Conservation (phyloP, 1,140 invertebrate genomes). For the Polypedilum pembai region DNA sequence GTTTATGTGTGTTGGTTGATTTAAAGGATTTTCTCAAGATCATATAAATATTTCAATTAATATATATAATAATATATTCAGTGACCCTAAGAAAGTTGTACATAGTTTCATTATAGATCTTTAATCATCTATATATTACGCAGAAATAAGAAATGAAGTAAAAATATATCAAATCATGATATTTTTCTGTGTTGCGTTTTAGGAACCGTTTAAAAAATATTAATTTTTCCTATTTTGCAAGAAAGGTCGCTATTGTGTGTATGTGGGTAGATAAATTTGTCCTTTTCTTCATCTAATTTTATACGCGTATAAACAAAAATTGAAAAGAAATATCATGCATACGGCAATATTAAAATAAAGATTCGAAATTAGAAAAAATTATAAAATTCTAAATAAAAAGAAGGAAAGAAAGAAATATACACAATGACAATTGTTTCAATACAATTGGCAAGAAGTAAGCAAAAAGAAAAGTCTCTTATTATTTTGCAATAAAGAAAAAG, state of each 20-base stretch:
- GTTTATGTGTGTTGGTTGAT: neutral
- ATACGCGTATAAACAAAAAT: neutral
- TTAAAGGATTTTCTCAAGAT: neutral
- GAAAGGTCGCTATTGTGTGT: no score
- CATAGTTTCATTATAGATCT: neutral
- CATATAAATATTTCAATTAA: neutral
- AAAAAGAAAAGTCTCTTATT: neutral
- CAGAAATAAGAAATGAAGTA: no score
- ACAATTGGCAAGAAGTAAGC: neutral
- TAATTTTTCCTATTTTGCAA: no score
- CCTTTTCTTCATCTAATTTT: neutral
- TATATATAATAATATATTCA: neutral
- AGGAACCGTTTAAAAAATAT: no score
- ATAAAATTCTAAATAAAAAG: neutral
- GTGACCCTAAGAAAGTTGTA: slow-evolving; percentile 4
- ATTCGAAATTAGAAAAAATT: neutral
- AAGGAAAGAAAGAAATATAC: neutral
- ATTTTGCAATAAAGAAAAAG: neutral
- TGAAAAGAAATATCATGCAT: neutral
- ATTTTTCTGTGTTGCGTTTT: no score
- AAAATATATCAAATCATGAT: no score
- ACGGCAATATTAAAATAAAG: slow-evolving; percentile 1
- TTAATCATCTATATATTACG: neutral
- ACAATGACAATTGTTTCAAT: neutral
- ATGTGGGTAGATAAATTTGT: no score